A percentile compares a stretch with the other conserved stretches of the same genome.
Evolutionary conservation across 2,888 invertebrate species (phyloP).

Genomic region (Eledona agricola): DNA sequence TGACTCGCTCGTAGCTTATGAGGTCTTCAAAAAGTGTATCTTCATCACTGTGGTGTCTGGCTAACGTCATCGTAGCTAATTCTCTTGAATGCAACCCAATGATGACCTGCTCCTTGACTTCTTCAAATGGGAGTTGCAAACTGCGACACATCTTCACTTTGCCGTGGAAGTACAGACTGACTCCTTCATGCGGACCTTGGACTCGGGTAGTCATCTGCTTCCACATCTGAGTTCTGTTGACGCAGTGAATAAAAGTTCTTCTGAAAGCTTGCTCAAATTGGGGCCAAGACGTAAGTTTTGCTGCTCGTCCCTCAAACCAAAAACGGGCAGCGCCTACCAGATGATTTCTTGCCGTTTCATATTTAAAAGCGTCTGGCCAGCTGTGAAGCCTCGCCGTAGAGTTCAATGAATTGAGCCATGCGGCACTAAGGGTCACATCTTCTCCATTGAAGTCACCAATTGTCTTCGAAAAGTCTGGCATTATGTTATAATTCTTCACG

Average conservation of each 20-base stretch:
- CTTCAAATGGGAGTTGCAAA: background rate
- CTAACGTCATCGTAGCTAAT: no score
- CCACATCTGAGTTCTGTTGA: background rate
- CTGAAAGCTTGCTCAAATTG: background rate
- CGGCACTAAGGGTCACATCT: no score
- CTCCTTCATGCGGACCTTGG: background rate
- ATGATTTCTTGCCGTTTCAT: conserved; percentile 1
- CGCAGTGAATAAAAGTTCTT: background rate
- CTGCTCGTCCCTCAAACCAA: background rate
- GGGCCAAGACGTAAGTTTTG: background rate
- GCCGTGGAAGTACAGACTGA: background rate
- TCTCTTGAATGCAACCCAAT: background rate
- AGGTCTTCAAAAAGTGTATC: background rate
- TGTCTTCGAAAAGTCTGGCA: no score
- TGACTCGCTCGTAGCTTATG: background rate
- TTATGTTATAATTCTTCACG: no score
- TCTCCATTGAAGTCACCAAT: no score
- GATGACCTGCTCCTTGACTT: background rate
- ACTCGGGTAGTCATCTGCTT: background rate
- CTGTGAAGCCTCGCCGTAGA: no score
- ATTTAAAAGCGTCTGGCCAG: no score
- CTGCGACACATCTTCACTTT: background rate
- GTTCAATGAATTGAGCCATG: no score
- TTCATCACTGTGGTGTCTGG: no score
- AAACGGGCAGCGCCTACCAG: background rate